Percentiles rank a stretch among this genome's conserved stretches.
Conservation (phyloP, 2,888 invertebrate genomes). For the Ecliptopera silaceata region DNA sequence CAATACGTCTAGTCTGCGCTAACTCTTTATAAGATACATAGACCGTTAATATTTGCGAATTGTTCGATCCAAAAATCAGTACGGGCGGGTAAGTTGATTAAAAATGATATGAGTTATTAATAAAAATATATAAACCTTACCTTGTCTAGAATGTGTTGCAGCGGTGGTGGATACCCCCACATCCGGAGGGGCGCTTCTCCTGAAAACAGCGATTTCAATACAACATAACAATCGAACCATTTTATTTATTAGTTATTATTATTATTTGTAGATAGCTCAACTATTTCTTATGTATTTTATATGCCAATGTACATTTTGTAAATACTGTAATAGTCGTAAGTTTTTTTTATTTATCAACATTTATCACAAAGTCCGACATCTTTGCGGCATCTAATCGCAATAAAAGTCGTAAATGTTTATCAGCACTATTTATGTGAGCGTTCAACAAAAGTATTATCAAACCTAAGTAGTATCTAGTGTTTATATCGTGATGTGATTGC, state of each 20-base stretch:
- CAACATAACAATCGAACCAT: constrained; percentile 27
- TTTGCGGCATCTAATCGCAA: constrained; percentile 2
- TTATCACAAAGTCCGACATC: not conserved
- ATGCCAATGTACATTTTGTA: no score
- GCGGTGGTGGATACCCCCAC: constrained; percentile 59
- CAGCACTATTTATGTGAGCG: constrained; percentile 16
- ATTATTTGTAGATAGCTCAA: no score
- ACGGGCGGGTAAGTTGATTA: no score
- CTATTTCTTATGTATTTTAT: no score
- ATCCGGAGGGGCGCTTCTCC: constrained; percentile 73
- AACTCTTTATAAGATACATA: no score
- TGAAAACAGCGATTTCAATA: constrained; percentile 38
- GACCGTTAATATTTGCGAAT: no score
- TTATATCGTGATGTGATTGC: constrained; percentile 12
- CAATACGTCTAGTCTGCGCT: no score
- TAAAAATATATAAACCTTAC: constrained; percentile 50
- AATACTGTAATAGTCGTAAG: no score
- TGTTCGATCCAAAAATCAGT: no score
- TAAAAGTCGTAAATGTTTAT: constrained; percentile 15
- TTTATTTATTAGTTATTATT: no score
- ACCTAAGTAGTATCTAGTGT: constrained; percentile 15
- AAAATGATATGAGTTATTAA: no score
- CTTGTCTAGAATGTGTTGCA: constrained; percentile 77
- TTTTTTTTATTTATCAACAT: not conserved
- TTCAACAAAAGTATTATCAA: constrained; percentile 12